A percentile compares a stretch with the other conserved stretches of the same genome.
Conservation (phyloP, 2,888 invertebrate species). For the Epinotia ramella region DNA sequence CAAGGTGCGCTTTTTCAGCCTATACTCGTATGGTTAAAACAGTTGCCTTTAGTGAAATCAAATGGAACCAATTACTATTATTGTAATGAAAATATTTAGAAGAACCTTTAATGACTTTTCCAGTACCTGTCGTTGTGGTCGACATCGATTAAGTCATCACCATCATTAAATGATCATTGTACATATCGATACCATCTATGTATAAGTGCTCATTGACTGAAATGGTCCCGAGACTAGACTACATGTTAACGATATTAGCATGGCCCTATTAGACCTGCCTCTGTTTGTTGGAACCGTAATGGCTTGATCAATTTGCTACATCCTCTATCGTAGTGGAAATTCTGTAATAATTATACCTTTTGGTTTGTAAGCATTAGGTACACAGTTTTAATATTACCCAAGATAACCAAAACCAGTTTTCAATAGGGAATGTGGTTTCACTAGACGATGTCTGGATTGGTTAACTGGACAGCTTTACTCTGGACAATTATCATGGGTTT, state of each 20-base stretch:
- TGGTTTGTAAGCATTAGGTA: neutral
- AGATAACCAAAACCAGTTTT: neutral
- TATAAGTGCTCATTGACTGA: neutral
- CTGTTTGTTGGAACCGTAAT: conserved; percentile 7
- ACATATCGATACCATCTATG: neutral
- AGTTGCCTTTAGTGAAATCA: neutral
- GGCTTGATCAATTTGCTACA: conserved; percentile 5
- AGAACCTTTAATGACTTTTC: neutral
- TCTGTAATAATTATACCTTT: neutral
- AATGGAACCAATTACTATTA: neutral
- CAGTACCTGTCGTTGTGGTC: neutral
- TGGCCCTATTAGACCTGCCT: conserved; percentile 10
- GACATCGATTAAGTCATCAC: neutral
- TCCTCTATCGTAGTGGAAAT: neutral
- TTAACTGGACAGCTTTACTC: neutral
- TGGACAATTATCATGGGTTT: neutral
- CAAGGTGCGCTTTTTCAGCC: no score
- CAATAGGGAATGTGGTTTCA: neutral
- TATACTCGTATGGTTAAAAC: no score
- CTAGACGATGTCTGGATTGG: neutral
- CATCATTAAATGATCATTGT: neutral
- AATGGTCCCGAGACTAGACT: neutral
- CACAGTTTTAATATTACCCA: neutral
- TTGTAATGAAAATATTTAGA: neutral
- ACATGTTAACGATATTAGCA: conserved; percentile 3